Conservation (phyloP, 2,888 invertebrate species). For the Pheosia tremula region DNA sequence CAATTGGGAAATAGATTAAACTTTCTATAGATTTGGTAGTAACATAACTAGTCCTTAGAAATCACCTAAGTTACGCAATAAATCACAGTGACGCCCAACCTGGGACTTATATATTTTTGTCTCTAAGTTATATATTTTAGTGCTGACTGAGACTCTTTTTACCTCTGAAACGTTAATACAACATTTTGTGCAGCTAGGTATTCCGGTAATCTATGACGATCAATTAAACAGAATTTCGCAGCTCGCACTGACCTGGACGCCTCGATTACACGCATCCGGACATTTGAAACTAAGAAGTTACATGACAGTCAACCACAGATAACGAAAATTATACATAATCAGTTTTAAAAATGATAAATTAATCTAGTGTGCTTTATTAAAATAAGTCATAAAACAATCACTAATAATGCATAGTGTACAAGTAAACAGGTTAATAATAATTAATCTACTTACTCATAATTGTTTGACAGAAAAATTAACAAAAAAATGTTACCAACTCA, state of each 20-base stretch:
- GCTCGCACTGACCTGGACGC: slow-evolving; percentile 44
- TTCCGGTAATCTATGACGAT: slow-evolving; percentile 32
- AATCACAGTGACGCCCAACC: neutral
- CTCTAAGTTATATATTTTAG: neutral
- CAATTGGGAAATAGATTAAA: too few species aligned
- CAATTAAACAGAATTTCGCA: slow-evolving; percentile 45
- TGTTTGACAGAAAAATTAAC: too few species aligned
- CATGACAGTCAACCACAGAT: slow-evolving; percentile 9
- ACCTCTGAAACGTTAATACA: slow-evolving; percentile 8
- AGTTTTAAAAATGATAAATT: neutral
- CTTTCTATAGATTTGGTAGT: too few species aligned
- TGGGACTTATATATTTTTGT: neutral
- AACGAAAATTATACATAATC: neutral
- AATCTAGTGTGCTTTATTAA: too few species aligned
- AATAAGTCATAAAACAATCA: too few species aligned
- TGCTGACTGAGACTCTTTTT: neutral
- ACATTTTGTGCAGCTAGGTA: slow-evolving; percentile 7
- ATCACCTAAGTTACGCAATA: too few species aligned
- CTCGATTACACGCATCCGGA: slow-evolving; percentile 47
- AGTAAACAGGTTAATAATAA: too few species aligned
- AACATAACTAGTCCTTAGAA: too few species aligned
- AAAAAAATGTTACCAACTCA: too few species aligned
- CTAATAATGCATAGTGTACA: too few species aligned
- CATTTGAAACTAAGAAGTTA: slow-evolving; percentile 48
- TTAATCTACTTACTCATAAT: too few species aligned